These are phyloP conservation scores for Pipra filicauda DNA, from an alignment of 2,113 vertebrate genomes.

Conservation along the genomic window DNA sequence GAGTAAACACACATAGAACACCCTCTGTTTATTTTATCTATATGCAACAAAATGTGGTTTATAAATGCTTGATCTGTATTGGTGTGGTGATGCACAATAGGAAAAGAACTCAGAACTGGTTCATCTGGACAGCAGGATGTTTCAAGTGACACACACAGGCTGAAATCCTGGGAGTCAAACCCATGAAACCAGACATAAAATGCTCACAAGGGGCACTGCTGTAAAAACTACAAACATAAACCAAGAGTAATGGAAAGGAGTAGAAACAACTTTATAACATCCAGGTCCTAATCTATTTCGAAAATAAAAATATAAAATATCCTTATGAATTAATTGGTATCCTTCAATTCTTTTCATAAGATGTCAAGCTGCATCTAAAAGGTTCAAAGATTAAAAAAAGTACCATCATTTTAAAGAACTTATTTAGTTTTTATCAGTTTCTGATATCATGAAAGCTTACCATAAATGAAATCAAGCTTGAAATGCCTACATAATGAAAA, in stretches of 20 bases:
- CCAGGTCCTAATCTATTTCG: neutral
- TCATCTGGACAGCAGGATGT: neutral
- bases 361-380: neutral
- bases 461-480: constrained; percentile 9
- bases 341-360: neutral
- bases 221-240: neutral
- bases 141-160: neutral
- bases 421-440: neutral
- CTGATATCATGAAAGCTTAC: neutral
- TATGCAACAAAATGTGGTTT: neutral
- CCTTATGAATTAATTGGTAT: neutral
- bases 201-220: neutral
- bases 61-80: neutral
- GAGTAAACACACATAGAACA: neutral
- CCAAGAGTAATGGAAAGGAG: neutral
- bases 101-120: neutral
- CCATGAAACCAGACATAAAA: neutral
- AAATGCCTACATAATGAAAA: constrained; percentile 8
- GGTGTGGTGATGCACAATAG: no score
- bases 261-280: neutral
- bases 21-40: neutral
- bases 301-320: neutral
- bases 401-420: neutral
- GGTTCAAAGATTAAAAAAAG: neutral
- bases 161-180: neutral